Evolutionary conservation across 2,888 invertebrate genomes (phyloP).

Genomic region (Cactoblastis cactorum): DNA sequence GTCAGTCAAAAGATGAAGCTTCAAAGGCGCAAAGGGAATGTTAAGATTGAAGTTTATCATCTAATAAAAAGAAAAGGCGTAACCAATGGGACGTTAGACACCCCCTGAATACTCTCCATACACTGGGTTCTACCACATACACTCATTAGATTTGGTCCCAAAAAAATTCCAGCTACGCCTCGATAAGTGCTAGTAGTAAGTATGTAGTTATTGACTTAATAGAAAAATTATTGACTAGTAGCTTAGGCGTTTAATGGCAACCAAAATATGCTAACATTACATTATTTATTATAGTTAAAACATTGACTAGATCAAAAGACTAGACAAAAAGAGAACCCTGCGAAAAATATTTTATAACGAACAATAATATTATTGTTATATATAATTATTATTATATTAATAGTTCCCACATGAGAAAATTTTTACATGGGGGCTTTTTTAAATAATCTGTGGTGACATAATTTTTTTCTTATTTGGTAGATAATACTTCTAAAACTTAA

Average conservation of each 20-base stretch:
- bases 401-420: too few relatives aligned
- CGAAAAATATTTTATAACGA: too few relatives aligned
- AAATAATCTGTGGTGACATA: too few relatives aligned
- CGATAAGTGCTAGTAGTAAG: slow-evolving; percentile 24
- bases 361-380: too few relatives aligned
- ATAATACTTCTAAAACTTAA: too few relatives aligned
- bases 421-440: too few relatives aligned
- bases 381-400: too few relatives aligned
- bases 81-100: slow-evolving; percentile 66
- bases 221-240: slow-evolving; percentile 12
- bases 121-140: slow-evolving; percentile 47
- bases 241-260: background rate
- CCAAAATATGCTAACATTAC: background rate
- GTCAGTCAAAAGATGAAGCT: slow-evolving; percentile 71
- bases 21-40: slow-evolving; percentile 66
- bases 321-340: too few relatives aligned
- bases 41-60: slow-evolving; percentile 38
- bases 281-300: too few relatives aligned
- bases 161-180: slow-evolving; percentile 67
- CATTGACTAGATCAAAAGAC: slow-evolving; percentile 21
- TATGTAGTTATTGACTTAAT: slow-evolving; percentile 8
- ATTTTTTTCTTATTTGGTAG: too few relatives aligned
- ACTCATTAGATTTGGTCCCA: slow-evolving; percentile 64
- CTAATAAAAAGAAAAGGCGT: slow-evolving; percentile 52
- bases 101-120: slow-evolving; percentile 43